phyloP scores from a whole-genome alignment of 92 coral and sea anemone genomes.

The Blastomussa wellsi region DNA sequence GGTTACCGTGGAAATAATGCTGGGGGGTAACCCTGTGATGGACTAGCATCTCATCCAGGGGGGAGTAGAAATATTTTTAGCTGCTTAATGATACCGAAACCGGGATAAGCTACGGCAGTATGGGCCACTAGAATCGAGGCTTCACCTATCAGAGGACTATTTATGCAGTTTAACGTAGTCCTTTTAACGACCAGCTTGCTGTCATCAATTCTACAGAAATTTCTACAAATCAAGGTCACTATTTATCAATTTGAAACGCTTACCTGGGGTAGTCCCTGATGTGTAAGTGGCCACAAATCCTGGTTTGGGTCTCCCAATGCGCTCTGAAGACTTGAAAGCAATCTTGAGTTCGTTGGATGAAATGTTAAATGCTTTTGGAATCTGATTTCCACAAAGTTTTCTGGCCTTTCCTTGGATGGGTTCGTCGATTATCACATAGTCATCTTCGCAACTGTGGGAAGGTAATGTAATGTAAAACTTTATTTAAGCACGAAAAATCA shows the following conservation, averaged over 20 bases:
- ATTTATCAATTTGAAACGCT: neutral
- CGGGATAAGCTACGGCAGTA: too few relatives aligned
- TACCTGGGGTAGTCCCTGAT: constrained; percentile 93
- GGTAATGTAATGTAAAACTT: too few relatives aligned
- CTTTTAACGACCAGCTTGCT: neutral
- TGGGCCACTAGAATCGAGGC: too few relatives aligned
- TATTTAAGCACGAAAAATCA: too few relatives aligned
- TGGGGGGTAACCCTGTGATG: too few relatives aligned
- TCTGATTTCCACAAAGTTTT: constrained; percentile 82
- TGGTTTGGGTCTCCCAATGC: constrained; percentile 76
- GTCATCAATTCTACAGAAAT: neutral
- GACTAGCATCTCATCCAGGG: too few relatives aligned
- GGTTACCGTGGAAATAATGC: too few relatives aligned
- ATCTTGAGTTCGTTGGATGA: constrained; percentile 77
- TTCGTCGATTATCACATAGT: constrained; percentile 74
- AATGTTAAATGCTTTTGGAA: constrained; percentile 77
- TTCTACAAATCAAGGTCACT: neutral
- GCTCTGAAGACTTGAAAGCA: constrained; percentile 79
- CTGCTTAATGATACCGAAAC: too few relatives aligned
- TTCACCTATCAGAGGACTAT: too few relatives aligned
- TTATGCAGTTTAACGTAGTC: neutral
- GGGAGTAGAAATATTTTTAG: too few relatives aligned
- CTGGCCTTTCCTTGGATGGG: constrained; percentile 58
- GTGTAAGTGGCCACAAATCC: constrained; percentile 98
- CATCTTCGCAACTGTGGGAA: constrained; percentile 79